Evolutionary conservation across 1,140 invertebrate species (phyloP), one percentile per base, ranked within the genome.

Genomic region (Drosophila ogumai): DNA sequence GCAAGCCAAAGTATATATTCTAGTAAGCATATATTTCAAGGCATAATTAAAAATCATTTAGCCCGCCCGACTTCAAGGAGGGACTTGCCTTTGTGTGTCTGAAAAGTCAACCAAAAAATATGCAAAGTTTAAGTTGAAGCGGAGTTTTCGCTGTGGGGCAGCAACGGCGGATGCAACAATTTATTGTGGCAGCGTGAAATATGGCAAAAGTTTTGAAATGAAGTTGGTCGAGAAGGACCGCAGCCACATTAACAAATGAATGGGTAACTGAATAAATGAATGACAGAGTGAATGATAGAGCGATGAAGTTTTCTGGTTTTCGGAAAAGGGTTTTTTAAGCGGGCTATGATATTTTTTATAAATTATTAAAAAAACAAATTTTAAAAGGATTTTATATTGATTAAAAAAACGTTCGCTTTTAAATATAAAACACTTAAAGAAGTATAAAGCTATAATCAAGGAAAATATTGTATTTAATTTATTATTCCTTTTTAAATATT

Each of bases 201-300:
- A 87, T 87, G 76, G 73, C 72, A 50, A 87, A 87, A 87, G 76
- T 87, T 87, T 87, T 71, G 65, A 82, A 87, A 87, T 77, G 65
- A 87, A 82, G 75, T 87, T 78, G 68, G 75, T 60, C 52, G 67
- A 46, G 38, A 28, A 47, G 71, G 28, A 71, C 58, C 67, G 43
- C 65, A 68, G 73, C 43, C 59, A 72, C 66, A 79, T 81, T 61
- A 79, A 61, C 50, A 57, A 86, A 63, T 68, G 60, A 82, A 63
- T 61, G 64, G 63, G 44, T 68, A 57, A 79, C 32, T 79, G 46
- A 65, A 52, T 66, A 75, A 79, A 59, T 82, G 66, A 76, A 52
- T 76, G 61, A 81, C 43, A 56, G 49, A 60, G n/a, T 36, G 44
- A 64, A 41, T 44, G 63, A 58, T 22, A 17, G 63, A 58, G 22